phyloP scores from a whole-genome alignment of 2,888 invertebrate species.

The Aproaerema taeniolella region DNA sequence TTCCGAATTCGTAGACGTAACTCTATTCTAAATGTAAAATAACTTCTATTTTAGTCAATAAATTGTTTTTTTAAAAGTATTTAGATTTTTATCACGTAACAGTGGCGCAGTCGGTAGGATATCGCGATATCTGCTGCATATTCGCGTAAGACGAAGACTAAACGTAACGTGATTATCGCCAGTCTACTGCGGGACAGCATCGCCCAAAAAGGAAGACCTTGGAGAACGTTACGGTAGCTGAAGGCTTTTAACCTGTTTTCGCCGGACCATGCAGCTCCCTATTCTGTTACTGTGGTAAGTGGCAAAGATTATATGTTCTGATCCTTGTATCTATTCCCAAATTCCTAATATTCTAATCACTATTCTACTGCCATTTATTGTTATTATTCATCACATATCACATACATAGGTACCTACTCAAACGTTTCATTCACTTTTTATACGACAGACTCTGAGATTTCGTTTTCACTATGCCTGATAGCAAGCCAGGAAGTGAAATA shows the following conservation, averaged over 20 bases:
- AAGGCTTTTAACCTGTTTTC: constrained; percentile 16
- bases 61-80: too few relatives aligned
- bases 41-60: too few relatives aligned
- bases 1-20: background rate
- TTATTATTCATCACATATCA: background rate
- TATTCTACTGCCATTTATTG: background rate
- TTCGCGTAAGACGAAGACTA: background rate
- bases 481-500: too few relatives aligned
- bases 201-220: background rate
- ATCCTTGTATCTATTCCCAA: too few relatives aligned
- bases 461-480: too few relatives aligned
- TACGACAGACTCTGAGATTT: too few relatives aligned
- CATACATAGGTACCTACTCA: background rate
- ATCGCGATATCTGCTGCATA: constrained; percentile 4
- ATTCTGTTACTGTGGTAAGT: too few relatives aligned
- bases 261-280: too few relatives aligned
- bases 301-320: too few relatives aligned
- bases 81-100: constrained; percentile 3
- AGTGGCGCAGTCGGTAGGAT: constrained; percentile 17
- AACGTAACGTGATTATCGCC: background rate
- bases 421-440: too few relatives aligned
- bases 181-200: constrained; percentile 1
- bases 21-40: too few relatives aligned
- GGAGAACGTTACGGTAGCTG: constrained; percentile 10
- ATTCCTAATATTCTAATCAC: constrained; percentile 1